Percentiles rank a stretch among this genome's conserved stretches.
phyloP scores from a whole-genome alignment of 2,888 invertebrate genomes.

The Noctua fimbriata region DNA sequence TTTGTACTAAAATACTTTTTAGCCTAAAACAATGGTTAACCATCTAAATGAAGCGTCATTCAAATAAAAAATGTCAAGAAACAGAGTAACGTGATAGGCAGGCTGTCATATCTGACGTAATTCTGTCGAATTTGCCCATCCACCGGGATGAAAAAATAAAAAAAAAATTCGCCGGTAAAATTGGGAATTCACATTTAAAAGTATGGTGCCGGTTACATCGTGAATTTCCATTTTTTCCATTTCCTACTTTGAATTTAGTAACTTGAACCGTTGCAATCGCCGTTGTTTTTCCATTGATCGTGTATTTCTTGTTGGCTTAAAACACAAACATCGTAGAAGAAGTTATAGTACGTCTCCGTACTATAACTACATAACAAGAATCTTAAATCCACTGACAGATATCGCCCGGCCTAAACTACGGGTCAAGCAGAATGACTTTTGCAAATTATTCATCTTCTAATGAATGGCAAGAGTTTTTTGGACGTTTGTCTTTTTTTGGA shows the following conservation, averaged over 20 bases:
- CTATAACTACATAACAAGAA: not conserved
- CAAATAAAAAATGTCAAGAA: not conserved
- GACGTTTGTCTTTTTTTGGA: not conserved
- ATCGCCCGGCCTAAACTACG: not conserved
- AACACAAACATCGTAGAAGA: no score
- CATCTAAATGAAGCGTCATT: not conserved
- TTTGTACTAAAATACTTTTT: not conserved
- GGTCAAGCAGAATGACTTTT: not conserved
- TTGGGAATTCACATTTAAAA: constrained; percentile 3
- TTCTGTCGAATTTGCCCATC: not conserved
- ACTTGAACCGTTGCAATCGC: no score
- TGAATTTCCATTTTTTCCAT: not conserved
- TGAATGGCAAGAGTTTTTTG: not conserved
- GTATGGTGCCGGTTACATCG: not conserved
- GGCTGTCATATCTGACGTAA: not conserved
- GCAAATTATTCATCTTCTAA: not conserved
- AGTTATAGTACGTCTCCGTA: not conserved
- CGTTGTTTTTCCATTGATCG: not conserved
- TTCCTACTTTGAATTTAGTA: not conserved
- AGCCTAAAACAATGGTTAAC: not conserved
- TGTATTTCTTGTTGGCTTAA: not conserved
- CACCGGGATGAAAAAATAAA: no score
- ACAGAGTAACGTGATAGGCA: not conserved
- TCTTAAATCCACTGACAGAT: not conserved
- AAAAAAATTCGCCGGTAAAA: no score